Conservation (phyloP, 2,113 vertebrate genomes). For the Pterocles gutturalis region DNA sequence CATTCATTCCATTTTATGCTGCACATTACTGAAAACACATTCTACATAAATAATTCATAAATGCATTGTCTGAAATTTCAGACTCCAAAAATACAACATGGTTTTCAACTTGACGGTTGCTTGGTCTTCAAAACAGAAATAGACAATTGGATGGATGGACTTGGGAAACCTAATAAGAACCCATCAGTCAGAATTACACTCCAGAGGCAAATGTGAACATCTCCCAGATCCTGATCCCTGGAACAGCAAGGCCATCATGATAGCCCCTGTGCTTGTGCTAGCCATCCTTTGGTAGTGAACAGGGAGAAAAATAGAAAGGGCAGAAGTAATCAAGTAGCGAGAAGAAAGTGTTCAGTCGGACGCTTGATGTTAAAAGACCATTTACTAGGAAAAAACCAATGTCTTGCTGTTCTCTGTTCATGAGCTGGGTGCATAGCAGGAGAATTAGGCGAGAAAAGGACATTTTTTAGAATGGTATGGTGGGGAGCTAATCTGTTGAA, state of each 20-base stretch:
- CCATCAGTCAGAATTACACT: slow-evolving; percentile 39
- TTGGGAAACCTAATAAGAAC: slow-evolving; percentile 59
- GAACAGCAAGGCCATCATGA: background rate
- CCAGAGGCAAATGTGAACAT: slow-evolving; percentile 35
- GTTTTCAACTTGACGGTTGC: slow-evolving; percentile 62
- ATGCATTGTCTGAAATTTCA: slow-evolving; percentile 69
- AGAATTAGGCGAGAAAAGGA: background rate
- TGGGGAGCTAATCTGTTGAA: background rate
- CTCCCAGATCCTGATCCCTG: background rate
- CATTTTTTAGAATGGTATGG: background rate
- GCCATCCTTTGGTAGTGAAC: background rate
- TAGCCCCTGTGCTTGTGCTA: background rate
- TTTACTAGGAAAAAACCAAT: background rate
- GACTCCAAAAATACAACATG: slow-evolving; percentile 57
- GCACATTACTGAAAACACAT: slow-evolving; percentile 66
- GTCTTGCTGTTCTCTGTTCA: background rate
- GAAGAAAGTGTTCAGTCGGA: background rate
- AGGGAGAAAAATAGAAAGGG: background rate
- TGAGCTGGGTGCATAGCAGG: background rate
- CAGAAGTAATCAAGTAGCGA: background rate
- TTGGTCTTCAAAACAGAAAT: slow-evolving; percentile 59
- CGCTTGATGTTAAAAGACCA: background rate
- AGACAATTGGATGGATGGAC: slow-evolving; percentile 59
- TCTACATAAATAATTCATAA: slow-evolving; percentile 74
- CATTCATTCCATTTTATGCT: slow-evolving; percentile 69